Evolutionary conservation across 2,797 vertebrate species (phyloP), one percentile per base, ranked within the genome.

Genomic region (Sebastes wilsoni): DNA sequence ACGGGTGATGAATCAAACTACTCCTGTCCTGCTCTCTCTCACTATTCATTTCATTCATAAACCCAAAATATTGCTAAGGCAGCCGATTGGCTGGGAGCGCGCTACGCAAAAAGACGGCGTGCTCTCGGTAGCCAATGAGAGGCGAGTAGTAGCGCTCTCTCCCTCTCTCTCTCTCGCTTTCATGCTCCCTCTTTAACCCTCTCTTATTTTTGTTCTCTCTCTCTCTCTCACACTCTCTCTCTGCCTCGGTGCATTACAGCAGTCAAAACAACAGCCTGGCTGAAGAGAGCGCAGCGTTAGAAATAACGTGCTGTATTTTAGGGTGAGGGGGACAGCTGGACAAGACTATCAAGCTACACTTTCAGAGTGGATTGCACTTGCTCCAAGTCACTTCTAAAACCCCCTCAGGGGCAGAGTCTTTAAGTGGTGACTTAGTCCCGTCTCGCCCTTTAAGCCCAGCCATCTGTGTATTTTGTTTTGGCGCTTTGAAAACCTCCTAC

Each of bases 1-100:
- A n/a, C 1, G 80, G 78, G 38, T 77, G 88, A 90, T 90, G 90
- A 93, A 91, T 93, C 86, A 89, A 93, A 87, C 81, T 64, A 76
- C 87, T 91, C 86, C 88, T 55, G 84, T 84, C 83, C 87, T 83
- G 85, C 88, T 89, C 87, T 89, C 87, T 70, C 88, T 89, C 84
- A 88, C 86, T 89, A 79, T 79, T 86, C 80, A 22, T 68, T 91
- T 93, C 94, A 95, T 95, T 95, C 94, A 95, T 84, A 93, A 95
- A 89, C 89, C 94, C 89, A 92, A 95, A 94, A 94, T 92, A 76
- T 87, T 78, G 73, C 75, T 69, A 49, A 56, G 77, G 82, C 60
- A 61, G 49, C 77, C 20, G 71, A 94, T 94, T 93, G 93, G 94
- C 87, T 78, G 64, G 20, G 67, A 64, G n/a, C 25, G 52, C 18